Conservation (phyloP, 2,888 invertebrate genomes). For the Metalampra italica region DNA sequence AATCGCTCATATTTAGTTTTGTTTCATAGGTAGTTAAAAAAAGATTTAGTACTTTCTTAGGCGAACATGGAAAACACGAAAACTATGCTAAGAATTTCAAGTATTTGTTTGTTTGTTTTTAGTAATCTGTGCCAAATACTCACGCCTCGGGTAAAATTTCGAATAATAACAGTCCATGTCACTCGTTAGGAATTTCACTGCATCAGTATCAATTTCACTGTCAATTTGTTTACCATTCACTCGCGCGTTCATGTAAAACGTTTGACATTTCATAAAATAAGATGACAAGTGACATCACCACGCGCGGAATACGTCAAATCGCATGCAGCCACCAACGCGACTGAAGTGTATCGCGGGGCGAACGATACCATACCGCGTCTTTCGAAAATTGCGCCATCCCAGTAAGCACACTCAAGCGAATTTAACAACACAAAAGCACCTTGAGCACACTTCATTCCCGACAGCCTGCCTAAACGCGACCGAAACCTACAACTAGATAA, state of each 20-base stretch:
- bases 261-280: constrained; percentile 76
- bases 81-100: constrained; percentile 39
- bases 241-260: constrained; percentile 68
- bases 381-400: constrained; percentile 80
- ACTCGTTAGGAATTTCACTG: constrained; percentile 61
- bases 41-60: not conserved
- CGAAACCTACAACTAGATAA: constrained; percentile 72
- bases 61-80: constrained; percentile 1
- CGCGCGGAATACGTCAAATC: constrained; percentile 79
- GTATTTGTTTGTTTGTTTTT: constrained; percentile 72
- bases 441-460: constrained; percentile 75
- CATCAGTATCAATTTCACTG: constrained; percentile 65
- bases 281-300: constrained; percentile 76
- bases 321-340: constrained; percentile 78
- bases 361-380: constrained; percentile 78
- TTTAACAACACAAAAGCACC: constrained; percentile 76
- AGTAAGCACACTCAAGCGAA: constrained; percentile 76
- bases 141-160: constrained; percentile 76
- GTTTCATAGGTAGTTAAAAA: too few species aligned
- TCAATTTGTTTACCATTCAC: constrained; percentile 73
- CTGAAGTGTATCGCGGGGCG: constrained; percentile 78
- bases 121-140: constrained; percentile 61
- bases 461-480: constrained; percentile 63
- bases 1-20: too few species aligned
- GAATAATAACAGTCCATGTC: constrained; percentile 79